Evolutionary conservation across 1,140 invertebrate genomes (phyloP).

Genomic region (Solenopsis fugax): DNA sequence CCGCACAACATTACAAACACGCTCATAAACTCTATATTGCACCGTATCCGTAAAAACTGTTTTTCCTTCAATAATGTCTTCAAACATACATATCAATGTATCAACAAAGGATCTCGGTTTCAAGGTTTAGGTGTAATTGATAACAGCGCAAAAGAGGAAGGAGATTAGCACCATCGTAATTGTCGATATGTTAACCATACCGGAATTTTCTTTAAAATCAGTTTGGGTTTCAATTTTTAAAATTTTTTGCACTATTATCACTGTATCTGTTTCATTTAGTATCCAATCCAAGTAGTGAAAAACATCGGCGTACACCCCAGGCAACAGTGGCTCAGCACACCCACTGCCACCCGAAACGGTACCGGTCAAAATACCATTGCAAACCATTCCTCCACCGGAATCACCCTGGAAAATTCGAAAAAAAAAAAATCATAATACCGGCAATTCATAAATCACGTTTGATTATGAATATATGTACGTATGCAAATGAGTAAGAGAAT

Average conservation of each 20-base stretch:
- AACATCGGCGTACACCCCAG: slow-evolving; percentile 87
- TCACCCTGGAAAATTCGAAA: slow-evolving; percentile 83
- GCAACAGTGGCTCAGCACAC: slow-evolving; percentile 86
- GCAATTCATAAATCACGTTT: slow-evolving; percentile 16
- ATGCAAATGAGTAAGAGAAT: background rate
- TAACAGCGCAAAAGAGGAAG: background rate
- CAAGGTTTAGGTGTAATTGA: slow-evolving; percentile 3
- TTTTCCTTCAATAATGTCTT: background rate
- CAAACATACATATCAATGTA: slow-evolving; percentile 24
- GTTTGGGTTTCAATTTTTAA: too few relatives aligned
- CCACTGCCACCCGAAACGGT: slow-evolving; percentile 88
- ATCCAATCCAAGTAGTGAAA: slow-evolving; percentile 86
- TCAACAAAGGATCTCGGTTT: background rate
- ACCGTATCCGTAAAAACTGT: background rate
- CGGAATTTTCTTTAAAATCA: background rate
- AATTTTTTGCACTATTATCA: background rate
- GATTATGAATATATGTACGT: background rate
- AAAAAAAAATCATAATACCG: slow-evolving; percentile 14
- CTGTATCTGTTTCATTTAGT: background rate
- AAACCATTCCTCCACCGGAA: slow-evolving; percentile 86
- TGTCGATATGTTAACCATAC: background rate
- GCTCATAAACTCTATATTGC: background rate
- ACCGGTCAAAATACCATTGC: slow-evolving; percentile 84
- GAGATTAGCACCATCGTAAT: background rate
- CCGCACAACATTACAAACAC: background rate